Conservation (phyloP, 2,113 vertebrate genomes). For the Capra hircus region DNA sequence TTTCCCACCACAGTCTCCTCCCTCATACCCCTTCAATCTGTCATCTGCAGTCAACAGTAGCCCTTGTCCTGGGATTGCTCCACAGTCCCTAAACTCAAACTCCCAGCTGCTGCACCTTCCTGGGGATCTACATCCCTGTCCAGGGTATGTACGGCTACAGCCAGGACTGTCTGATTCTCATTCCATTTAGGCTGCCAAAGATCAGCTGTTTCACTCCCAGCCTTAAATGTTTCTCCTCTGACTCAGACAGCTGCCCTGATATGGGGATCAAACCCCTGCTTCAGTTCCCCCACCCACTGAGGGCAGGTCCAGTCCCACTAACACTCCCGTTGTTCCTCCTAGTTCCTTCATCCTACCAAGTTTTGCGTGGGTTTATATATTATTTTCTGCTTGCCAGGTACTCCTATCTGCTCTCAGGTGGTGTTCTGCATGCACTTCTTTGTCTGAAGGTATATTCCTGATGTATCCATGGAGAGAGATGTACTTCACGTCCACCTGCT, state of each 20-base stretch:
- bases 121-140: neutral
- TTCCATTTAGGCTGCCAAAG: neutral
- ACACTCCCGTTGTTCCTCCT: neutral
- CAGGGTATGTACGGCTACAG: rapidly evolving
- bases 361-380: neutral
- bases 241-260: neutral
- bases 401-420: neutral
- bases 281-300: neutral
- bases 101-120: neutral
- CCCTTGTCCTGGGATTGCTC: neutral
- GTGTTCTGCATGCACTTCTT: neutral
- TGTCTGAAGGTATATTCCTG: neutral
- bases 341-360: neutral
- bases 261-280: neutral
- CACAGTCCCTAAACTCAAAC: neutral
- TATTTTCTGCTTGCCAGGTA: neutral
- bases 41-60: neutral
- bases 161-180: neutral
- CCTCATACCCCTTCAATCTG: neutral
- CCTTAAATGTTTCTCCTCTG: neutral
- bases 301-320: neutral
- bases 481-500: neutral
- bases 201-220: neutral
- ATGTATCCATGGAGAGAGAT: neutral
- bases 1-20: neutral